A percentile compares a stretch with the other conserved stretches of the same genome.
These are phyloP conservation scores for Leptinotarsa haldemani DNA, from an alignment of 2,888 invertebrate species.

Conservation along the genomic window DNA sequence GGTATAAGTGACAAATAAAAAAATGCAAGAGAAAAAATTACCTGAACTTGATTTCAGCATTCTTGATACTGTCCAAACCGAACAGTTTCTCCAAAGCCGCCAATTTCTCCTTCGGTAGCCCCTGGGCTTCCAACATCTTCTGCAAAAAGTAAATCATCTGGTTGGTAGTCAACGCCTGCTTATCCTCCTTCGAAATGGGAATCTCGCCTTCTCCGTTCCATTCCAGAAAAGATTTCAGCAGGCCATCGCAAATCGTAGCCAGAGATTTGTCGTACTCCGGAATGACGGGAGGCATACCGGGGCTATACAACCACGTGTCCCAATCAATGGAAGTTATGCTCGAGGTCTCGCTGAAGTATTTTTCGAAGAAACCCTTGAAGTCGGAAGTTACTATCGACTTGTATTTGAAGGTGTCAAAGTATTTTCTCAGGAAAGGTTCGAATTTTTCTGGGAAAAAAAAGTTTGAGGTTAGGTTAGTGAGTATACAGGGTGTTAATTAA, in stretches of 20 bases:
- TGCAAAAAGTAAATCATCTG: conserved; percentile 79
- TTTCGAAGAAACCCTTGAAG: conserved; percentile 80
- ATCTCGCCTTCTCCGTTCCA: conserved; percentile 64
- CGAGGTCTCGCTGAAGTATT: conserved; percentile 74
- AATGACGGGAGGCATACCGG: conserved; percentile 91
- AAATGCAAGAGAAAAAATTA: background rate
- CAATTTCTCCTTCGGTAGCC: conserved; percentile 70
- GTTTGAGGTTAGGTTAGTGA: too few relatives aligned
- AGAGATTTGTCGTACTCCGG: conserved; percentile 82
- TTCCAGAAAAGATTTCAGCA: conserved; percentile 71
- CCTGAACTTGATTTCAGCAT: conserved; percentile 83
- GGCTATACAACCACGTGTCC: conserved; percentile 82
- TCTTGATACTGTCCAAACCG: conserved; percentile 73
- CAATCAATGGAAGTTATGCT: conserved; percentile 79
- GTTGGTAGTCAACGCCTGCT: conserved; percentile 68
- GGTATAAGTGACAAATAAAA: too few relatives aligned
- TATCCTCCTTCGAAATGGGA: conserved; percentile 70
- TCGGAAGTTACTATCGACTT: conserved; percentile 86
- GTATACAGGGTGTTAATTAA: too few relatives aligned
- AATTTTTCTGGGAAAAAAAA: conserved; percentile 70
- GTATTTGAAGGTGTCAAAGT: conserved; percentile 82
- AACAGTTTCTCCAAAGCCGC: conserved; percentile 75
- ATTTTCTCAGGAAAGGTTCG: conserved; percentile 85
- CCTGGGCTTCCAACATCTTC: conserved; percentile 71
- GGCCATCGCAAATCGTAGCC: conserved; percentile 70